phyloP scores from a whole-genome alignment of 2,888 invertebrate genomes.

The Synanthedon tipuliformis region DNA sequence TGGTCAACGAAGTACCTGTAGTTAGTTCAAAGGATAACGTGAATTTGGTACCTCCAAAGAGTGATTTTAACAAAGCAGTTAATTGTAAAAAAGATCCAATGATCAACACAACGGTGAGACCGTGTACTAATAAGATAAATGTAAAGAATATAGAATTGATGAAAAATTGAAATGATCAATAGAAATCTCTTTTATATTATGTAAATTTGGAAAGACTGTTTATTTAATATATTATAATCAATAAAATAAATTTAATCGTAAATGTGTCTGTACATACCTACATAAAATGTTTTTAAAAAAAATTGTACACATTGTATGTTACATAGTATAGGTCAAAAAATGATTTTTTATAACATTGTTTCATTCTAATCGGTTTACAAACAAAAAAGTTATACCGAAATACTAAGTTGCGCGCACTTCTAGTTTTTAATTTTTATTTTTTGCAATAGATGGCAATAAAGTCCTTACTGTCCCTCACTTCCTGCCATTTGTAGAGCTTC shows the following conservation, averaged over 20 bases:
- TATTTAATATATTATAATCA: slow-evolving; percentile 6
- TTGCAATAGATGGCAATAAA: slow-evolving; percentile 73
- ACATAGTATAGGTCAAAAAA: too few relatives aligned
- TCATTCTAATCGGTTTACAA: too few relatives aligned
- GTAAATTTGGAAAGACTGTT: slow-evolving; percentile 4
- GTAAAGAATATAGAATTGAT: slow-evolving; percentile 64
- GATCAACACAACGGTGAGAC: slow-evolving; percentile 56
- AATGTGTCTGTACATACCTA: too few relatives aligned
- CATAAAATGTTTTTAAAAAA: too few relatives aligned
- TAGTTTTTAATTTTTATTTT: slow-evolving; percentile 7
- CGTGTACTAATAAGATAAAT: slow-evolving; percentile 56
- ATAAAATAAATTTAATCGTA: slow-evolving; percentile 2
- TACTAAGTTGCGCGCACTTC: background rate
- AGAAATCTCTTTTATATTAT: slow-evolving; percentile 3
- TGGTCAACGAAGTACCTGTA: slow-evolving; percentile 46
- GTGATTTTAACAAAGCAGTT: slow-evolving; percentile 43
- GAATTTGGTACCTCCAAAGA: slow-evolving; percentile 20
- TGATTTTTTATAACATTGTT: too few relatives aligned
- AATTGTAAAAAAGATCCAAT: slow-evolving; percentile 59
- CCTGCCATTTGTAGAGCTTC: slow-evolving; percentile 65
- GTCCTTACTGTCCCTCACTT: slow-evolving; percentile 74
- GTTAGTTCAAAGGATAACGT: slow-evolving; percentile 40
- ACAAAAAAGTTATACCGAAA: too few relatives aligned
- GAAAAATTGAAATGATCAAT: slow-evolving; percentile 39
- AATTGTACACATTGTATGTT: too few relatives aligned